Percentiles rank a stretch among this genome's conserved stretches.
These are phyloP conservation scores for Acanthopleura granulata DNA, from an alignment of 2,888 invertebrate species.

Conservation along the genomic window DNA sequence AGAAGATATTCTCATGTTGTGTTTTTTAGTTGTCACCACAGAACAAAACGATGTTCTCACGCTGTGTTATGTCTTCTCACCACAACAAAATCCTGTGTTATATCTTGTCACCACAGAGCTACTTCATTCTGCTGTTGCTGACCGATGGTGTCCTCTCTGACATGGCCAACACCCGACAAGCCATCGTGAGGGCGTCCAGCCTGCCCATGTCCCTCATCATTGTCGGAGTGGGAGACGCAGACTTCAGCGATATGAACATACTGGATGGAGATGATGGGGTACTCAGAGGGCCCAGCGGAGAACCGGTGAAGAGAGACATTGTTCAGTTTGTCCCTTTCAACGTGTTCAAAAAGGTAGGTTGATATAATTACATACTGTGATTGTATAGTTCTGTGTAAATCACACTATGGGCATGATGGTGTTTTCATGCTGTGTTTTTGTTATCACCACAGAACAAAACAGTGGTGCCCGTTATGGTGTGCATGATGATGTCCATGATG, in stretches of 20 bases:
- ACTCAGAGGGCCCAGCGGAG: slow-evolving; percentile 57
- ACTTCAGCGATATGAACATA: slow-evolving; percentile 65
- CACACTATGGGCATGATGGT: too few species aligned
- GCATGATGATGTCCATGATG: too few species aligned
- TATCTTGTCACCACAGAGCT: slow-evolving; percentile 49
- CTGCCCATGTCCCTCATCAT: slow-evolving; percentile 69
- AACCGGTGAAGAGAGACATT: slow-evolving; percentile 61
- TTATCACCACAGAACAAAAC: too few species aligned
- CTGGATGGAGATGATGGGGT: slow-evolving; percentile 67
- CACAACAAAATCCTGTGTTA: slow-evolving; percentile 36
- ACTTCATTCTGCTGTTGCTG: slow-evolving; percentile 64
- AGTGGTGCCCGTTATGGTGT: too few species aligned
- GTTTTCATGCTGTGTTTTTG: too few species aligned
- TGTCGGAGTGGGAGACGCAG: slow-evolving; percentile 66
- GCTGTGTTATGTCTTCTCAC: neutral
- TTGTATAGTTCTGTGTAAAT: too few species aligned
- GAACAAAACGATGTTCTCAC: too few species aligned
- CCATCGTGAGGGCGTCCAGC: slow-evolving; percentile 64
- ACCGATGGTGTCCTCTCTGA: slow-evolving; percentile 68
- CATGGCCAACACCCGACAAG: slow-evolving; percentile 60
- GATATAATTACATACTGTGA: too few species aligned
- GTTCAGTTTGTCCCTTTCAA: slow-evolving; percentile 69
- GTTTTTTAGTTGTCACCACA: too few species aligned
- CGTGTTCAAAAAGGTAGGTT: slow-evolving; percentile 62
- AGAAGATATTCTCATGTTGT: too few species aligned